Evolutionary conservation across 2,888 invertebrate genomes (phyloP), one percentile per base, ranked within the genome.

Genomic region (Pollenia angustigena): DNA sequence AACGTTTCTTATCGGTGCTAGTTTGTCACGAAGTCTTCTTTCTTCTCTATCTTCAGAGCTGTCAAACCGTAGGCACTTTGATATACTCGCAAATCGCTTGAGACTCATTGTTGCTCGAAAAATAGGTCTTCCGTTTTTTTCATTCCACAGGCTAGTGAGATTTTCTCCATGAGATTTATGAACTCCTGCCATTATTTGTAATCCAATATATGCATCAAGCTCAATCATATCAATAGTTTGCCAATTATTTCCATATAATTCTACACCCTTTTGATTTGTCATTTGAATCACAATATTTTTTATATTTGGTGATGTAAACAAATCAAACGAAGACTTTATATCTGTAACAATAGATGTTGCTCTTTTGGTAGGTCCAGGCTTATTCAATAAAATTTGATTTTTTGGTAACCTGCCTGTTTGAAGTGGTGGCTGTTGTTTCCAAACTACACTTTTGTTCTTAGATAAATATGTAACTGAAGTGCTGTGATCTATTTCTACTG

Each of bases 11-110:
- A 79, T 79, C n/a, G 32, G 69, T 7, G 79, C 69, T 1, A 69
- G 42, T 58, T 79, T 69, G 40, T 79, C 68, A 18, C 68, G 46
- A 18, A 46, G 48, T 42, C 66, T 44, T 32, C 76, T 58, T 66
- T 78, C 76, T 16, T 42, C 48, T 66, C 50, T 64, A n/a, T 66
- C 44, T 66, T 23, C 56, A 23, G 60, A 32, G 2, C 11, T 50
- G 42, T 62, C 62, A 75, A 62, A 62, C 16, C 62, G 12, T 3
- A 48, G n/a, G n/a, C 48, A 48, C 16, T 3, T 48, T 11, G 66
- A 78, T 18, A 78, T 78, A 6, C 6, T 9, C 66, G 50, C 4
- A 54, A 64, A 68, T n/a, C 54, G 64, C 40, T 78, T 54, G 3
- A 78, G 66, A 23, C 42, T 42, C 68, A 78, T 68, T 7, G 76